Conservation (phyloP, 1,140 invertebrate species). For the Eupeodes corollae region DNA sequence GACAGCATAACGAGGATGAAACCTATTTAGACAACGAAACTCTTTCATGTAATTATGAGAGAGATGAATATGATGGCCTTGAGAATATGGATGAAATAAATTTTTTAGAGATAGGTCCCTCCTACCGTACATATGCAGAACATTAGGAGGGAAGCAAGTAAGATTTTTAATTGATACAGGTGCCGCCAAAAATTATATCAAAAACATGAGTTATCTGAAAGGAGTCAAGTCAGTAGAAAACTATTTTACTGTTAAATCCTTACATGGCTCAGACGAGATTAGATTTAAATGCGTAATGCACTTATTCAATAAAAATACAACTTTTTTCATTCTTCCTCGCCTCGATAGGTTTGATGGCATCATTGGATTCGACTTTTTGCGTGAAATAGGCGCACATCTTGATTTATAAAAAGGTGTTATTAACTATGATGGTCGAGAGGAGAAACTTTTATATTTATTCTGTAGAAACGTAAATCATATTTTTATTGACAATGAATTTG, state of each 20-base stretch:
- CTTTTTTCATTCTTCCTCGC: not conserved
- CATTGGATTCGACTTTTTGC: not conserved
- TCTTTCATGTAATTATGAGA: not conserved
- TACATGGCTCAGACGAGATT: no score
- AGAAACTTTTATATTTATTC: no score
- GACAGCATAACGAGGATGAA: not conserved
- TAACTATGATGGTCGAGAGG: no score
- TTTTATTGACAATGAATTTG: no score
- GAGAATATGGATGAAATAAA: not conserved
- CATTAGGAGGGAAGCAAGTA: not conserved
- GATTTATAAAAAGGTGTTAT: no score
- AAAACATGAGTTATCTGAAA: not conserved
- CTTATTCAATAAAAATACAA: not conserved
- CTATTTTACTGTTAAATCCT: no score
- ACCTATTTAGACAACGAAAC: not conserved
- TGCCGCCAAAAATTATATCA: not conserved
- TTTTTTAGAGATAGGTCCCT: not conserved
- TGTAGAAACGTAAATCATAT: no score
- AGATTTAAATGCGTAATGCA: no score
- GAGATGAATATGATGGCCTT: no score
- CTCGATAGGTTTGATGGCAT: not conserved
- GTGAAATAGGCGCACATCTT: no score
- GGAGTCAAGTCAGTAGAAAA: no score
- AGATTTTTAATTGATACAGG: constrained; percentile 1
- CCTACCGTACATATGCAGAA: not conserved